Evolutionary conservation across 1,140 invertebrate genomes (phyloP), one percentile per base, ranked within the genome.

Genomic region (Hypsibius dujardini): DNA sequence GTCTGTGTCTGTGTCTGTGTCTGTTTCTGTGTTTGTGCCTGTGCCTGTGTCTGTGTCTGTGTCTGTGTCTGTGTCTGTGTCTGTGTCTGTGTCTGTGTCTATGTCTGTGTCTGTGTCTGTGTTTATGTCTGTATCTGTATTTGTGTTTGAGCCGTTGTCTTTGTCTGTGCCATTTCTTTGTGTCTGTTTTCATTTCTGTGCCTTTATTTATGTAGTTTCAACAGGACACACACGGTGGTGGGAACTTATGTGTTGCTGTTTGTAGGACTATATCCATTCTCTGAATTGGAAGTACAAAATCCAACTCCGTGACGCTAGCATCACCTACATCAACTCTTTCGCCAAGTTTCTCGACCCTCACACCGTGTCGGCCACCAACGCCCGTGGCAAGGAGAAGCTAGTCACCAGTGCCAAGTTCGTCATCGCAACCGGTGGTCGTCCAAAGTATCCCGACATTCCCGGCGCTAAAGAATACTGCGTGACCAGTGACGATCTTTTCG

Each of bases 401-500:
- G 75, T 95, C 42, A 94, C 88, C 14, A 86, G 89, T 1, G 84
- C 89, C 75, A 86, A 91, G 75, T 84, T 98, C 75, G 80, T 98
- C 40, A 87, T 98, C 67, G 93, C 95, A 14, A 90, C 92, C 47
- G 95, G 95, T 40, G 90, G 92, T 46, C 82, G 95, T 71, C 94
- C 95, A 0, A 76, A 79, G 15, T 86, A 86, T 78, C 84, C 84
- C 2, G 85, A 92, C 74, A 88, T 94, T 76, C 90, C 90, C 46
- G 94, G 94, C 50, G 91, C 89, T 46, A 76, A 86, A 74, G 90
- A 98, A 79, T 87, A 87, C 79, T 88, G 88, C 72, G 95, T 98
- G 74, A 92, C 88, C 62, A 96, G 92, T 79, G 95, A 98, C 81
- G 95, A 98, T 79, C 85, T 98, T 70, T 98, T 98, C 82, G 94